phyloP scores from a whole-genome alignment of 1,140 invertebrate genomes.

The Bathynomus jamesi region DNA sequence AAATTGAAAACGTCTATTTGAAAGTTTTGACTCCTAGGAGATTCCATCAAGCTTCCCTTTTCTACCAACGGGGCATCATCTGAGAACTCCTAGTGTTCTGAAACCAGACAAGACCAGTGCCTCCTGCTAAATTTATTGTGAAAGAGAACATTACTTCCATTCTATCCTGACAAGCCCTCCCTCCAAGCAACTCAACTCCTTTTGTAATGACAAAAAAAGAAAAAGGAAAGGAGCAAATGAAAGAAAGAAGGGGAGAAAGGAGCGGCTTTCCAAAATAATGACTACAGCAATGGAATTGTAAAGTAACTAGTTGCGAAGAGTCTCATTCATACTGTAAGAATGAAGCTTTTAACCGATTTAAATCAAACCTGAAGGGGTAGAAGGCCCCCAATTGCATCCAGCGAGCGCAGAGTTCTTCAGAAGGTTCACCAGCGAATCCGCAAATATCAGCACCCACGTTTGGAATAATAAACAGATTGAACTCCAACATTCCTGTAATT shows the following conservation, averaged over 20 bases:
- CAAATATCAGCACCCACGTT: constrained; percentile 52
- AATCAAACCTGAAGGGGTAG: constrained; percentile 49
- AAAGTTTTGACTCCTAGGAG: too few species aligned
- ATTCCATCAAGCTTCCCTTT: too few species aligned
- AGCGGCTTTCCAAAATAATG: not conserved
- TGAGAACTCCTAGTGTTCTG: too few species aligned
- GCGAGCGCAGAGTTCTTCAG: constrained; percentile 47
- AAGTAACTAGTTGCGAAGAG: not conserved
- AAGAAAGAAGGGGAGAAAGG: not conserved
- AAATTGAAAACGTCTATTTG: too few species aligned
- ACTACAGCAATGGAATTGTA: not conserved
- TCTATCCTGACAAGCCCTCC: not conserved
- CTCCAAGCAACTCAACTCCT: too few species aligned
- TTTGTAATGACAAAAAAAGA: not conserved
- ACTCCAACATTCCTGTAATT: constrained; percentile 60
- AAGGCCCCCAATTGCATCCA: constrained; percentile 50
- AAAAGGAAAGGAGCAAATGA: not conserved
- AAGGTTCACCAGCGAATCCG: constrained; percentile 46
- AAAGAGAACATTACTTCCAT: too few species aligned
- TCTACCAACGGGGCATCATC: too few species aligned
- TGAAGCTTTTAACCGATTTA: not conserved
- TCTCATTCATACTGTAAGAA: not conserved
- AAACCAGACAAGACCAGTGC: too few species aligned
- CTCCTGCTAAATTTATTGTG: too few species aligned
- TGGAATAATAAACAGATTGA: constrained; percentile 55